A percentile compares a stretch with the other conserved stretches of the same genome.
These are phyloP conservation scores for Pteronotus mesoamericanus DNA, from an alignment of 2,797 vertebrate species.

Conservation along the genomic window DNA sequence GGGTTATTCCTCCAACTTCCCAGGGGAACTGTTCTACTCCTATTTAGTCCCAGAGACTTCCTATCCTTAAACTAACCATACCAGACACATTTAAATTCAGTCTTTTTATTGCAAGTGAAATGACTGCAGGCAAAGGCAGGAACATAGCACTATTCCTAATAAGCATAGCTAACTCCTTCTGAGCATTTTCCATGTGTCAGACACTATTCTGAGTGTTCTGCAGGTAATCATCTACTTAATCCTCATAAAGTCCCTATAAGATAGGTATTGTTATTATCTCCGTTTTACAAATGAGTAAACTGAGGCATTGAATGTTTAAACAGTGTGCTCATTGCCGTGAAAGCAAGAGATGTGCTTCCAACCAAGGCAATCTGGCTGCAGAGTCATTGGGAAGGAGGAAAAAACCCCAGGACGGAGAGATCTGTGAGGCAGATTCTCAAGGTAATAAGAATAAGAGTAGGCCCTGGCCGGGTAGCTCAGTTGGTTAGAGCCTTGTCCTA, in stretches of 20 bases:
- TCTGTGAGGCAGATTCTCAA: not conserved
- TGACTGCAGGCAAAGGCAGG: slow-evolving; percentile 43
- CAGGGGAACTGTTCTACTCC: slow-evolving; percentile 68
- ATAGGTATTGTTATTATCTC: not conserved
- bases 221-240: not conserved
- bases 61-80: slow-evolving; percentile 68
- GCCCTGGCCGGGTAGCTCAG: not conserved
- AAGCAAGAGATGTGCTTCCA: not conserved
- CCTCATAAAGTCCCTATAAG: not conserved
- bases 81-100: slow-evolving; percentile 66
- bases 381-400: not conserved
- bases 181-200: not conserved
- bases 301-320: not conserved
- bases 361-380: not conserved
- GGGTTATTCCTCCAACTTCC: slow-evolving; percentile 62
- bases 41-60: slow-evolving; percentile 73
- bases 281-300: slow-evolving; percentile 39
- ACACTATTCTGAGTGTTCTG: not conserved
- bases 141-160: not conserved
- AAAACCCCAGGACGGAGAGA: not conserved
- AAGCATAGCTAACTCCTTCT: not conserved
- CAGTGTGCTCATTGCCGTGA: not conserved
- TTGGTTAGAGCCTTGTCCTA: not conserved
- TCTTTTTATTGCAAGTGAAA: slow-evolving; percentile 65
- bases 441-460: not conserved